phyloP scores from a whole-genome alignment of 2,113 vertebrate species.

The Isurus oxyrinchus region DNA sequence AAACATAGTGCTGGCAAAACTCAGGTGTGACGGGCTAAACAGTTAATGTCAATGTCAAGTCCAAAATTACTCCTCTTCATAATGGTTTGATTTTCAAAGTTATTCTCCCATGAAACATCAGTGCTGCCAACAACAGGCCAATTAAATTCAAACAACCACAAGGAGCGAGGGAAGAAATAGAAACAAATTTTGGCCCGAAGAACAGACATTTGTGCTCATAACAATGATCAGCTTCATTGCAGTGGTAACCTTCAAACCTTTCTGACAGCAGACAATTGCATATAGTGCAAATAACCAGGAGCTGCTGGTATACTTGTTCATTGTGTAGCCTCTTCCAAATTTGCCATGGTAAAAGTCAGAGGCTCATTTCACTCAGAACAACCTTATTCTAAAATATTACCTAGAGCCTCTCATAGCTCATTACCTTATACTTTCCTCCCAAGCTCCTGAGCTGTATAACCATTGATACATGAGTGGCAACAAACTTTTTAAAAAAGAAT shows the following conservation, averaged over 20 bases:
- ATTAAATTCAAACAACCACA: background rate
- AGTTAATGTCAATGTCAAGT: too few relatives aligned
- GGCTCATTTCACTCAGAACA: background rate
- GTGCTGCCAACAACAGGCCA: background rate
- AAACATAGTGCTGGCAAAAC: too few relatives aligned
- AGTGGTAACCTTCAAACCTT: background rate
- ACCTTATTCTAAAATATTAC: background rate
- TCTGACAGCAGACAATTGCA: background rate
- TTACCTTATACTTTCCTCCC: too few relatives aligned
- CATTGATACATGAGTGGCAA: too few relatives aligned
- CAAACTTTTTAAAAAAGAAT: too few relatives aligned
- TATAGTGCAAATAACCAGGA: background rate
- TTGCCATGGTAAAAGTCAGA: background rate
- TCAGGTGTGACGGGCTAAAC: too few relatives aligned
- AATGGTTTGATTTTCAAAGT: background rate
- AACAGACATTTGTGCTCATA: too few relatives aligned
- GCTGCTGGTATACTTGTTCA: too few relatives aligned
- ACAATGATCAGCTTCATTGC: background rate
- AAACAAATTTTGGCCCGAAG: background rate
- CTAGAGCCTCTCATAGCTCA: background rate
- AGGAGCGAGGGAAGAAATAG: rapidly evolving
- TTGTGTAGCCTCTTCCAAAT: background rate
- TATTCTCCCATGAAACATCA: background rate
- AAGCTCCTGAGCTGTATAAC: too few relatives aligned
- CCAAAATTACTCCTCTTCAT: too few relatives aligned